A percentile compares a stretch with the other conserved stretches of the same genome.
Evolutionary conservation across 1,140 invertebrate genomes (phyloP).

Genomic region (Hirudo medicinalis): DNA sequence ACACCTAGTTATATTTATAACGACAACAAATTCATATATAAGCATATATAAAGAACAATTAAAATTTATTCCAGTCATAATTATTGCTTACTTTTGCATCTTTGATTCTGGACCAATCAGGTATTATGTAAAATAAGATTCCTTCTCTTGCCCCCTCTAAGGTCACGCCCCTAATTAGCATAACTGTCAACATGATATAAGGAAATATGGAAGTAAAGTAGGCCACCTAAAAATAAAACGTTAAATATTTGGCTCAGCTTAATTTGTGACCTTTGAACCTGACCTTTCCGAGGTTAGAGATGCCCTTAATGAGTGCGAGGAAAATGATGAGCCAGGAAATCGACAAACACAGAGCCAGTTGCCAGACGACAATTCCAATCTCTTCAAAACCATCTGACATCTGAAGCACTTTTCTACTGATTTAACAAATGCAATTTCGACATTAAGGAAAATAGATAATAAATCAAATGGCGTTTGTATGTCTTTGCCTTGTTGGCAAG

Average conservation of each 20-base stretch:
- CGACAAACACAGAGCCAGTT: conserved; percentile 42
- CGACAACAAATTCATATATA: not conserved
- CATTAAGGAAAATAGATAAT: conserved; percentile 5
- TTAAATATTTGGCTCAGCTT: not conserved
- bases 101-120: conserved; percentile 23
- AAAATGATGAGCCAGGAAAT: conserved; percentile 38
- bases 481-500: not conserved
- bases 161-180: conserved; percentile 59
- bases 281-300: conserved; percentile 40
- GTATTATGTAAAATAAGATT: conserved; percentile 23
- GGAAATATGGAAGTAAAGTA: conserved; percentile 55
- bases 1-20: conserved; percentile 49
- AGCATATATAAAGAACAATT: not conserved
- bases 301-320: conserved; percentile 33
- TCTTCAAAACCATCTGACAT: conserved; percentile 57
- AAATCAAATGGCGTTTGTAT: not conserved
- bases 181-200: conserved; percentile 72
- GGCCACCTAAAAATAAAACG: conserved; percentile 20
- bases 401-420: conserved; percentile 24
- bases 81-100: conserved; percentile 38
- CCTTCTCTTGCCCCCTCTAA: conserved; percentile 36
- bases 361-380: conserved; percentile 54
- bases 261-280: no score
- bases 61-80: not conserved
- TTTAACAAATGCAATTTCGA: not conserved